phyloP scores from a whole-genome alignment of 2,113 vertebrate genomes.

The Ascaphus truei region DNA sequence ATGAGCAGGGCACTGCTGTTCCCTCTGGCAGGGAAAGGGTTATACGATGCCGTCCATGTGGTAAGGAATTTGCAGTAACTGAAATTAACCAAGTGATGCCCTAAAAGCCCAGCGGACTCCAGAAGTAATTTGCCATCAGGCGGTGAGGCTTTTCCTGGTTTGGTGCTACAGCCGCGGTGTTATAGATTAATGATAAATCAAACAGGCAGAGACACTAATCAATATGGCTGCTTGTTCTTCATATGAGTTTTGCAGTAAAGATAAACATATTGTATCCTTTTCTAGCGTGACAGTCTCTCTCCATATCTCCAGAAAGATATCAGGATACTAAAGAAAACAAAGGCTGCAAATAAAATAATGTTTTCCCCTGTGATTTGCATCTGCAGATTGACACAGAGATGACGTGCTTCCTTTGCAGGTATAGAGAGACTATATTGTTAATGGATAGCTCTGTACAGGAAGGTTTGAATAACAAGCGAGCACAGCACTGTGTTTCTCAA shows the following conservation, averaged over 20 bases:
- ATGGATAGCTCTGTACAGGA: slow-evolving; percentile 4
- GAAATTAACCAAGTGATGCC: not conserved
- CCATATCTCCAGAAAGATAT: slow-evolving; percentile 8
- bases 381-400: slow-evolving; percentile 17
- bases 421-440: not conserved
- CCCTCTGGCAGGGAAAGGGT: not conserved
- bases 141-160: not conserved
- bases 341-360: slow-evolving; percentile 13
- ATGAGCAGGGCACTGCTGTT: no score
- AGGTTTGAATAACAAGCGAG: not conserved
- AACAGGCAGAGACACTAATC: not conserved
- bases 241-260: not conserved
- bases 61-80: not conserved
- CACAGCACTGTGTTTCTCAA: not conserved
- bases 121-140: not conserved
- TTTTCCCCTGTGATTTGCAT: slow-evolving; percentile 14
- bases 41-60: not conserved
- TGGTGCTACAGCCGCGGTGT: not conserved
- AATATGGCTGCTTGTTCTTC: slow-evolving; percentile 9
- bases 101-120: not conserved
- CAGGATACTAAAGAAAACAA: not conserved
- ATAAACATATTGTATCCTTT: slow-evolving; percentile 23
- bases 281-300: slow-evolving; percentile 6
- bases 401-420: slow-evolving; percentile 4
- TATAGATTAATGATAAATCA: not conserved